Evolutionary conservation across 2,797 vertebrate genomes (phyloP), one percentile per base, ranked within the genome.

Genomic region (Dendrocincla fuliginosa): DNA sequence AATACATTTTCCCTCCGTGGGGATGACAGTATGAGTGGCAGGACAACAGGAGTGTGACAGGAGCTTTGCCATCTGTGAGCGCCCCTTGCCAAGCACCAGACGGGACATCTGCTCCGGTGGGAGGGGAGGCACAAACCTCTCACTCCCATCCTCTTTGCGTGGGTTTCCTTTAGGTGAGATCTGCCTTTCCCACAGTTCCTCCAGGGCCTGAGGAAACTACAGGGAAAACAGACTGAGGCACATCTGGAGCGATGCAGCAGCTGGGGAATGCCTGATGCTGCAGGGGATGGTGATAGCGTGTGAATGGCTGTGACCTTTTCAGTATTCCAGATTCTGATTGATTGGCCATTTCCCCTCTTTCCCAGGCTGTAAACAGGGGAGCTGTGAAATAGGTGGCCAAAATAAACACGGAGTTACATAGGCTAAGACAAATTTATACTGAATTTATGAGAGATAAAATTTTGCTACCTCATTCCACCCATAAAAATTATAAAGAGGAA

Each of bases 401-500:
- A 95, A 81, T 78, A 92, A 85, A 83, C 87, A 89, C 1, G 1
- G 47, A 84, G 64, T 77, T 93, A 59, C 44, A 2, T 37, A 86
- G 76, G 61, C 79, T 79, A 84, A 94, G 39, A 64, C 42, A 61
- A 89, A 78, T 94, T 95, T 85, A 55, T 56, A n/a, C 46, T 80
- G 63, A 75, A 91, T 96, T 93, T 88, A 95, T 82, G 46, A 70
- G 67, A 94, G 57, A 85, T 33, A 82, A 92, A 94, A 91, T 90
- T 95, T 87, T 94, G 80, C 84, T 90, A 64, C 76, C 83, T 87
- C 41, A 8, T 95, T 96, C 92, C 61, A 92, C 90, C 80, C 81
- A 92, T 88, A 96, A 93, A 96, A 96, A 95, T 84, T 96, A 93
- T 87, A 89, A 94, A 95, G 84, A 74, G 49, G 87, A 78, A 90